Evolutionary conservation across 2,113 vertebrate species (phyloP).

Genomic region (Eptesicus fuscus): DNA sequence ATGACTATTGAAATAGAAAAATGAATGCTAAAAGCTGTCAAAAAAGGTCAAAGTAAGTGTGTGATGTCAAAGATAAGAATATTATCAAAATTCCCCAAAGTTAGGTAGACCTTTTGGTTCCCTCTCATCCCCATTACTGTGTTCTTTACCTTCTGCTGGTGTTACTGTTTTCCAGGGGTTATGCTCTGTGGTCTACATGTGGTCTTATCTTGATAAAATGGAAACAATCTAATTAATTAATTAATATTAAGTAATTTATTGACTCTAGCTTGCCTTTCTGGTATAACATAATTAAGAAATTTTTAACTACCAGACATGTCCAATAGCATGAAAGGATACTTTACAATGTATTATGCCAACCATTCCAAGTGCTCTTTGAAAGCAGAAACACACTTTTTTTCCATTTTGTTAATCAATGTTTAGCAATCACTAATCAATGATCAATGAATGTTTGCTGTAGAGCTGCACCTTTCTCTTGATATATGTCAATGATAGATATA

Average conservation of each 20-base stretch:
- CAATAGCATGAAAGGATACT: neutral
- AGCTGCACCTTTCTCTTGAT: neutral
- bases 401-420: neutral
- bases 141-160: neutral
- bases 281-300: neutral
- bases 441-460: neutral
- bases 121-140: neutral
- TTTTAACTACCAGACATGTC: neutral
- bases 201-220: neutral
- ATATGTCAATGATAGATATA: neutral
- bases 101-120: neutral
- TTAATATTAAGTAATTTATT: neutral
- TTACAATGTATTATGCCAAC: neutral
- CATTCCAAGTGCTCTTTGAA: neutral
- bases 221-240: neutral
- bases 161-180: neutral
- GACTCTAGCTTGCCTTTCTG: neutral
- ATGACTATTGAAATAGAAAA: neutral
- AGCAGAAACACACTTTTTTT: neutral
- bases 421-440: neutral
- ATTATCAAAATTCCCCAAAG: neutral
- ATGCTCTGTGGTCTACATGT: neutral
- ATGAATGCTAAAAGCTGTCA: neutral
- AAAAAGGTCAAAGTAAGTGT: neutral
- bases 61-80: neutral